Evolutionary conservation across 1,140 invertebrate genomes (phyloP).

Genomic region (Aphaenogaster ashmeadi): DNA sequence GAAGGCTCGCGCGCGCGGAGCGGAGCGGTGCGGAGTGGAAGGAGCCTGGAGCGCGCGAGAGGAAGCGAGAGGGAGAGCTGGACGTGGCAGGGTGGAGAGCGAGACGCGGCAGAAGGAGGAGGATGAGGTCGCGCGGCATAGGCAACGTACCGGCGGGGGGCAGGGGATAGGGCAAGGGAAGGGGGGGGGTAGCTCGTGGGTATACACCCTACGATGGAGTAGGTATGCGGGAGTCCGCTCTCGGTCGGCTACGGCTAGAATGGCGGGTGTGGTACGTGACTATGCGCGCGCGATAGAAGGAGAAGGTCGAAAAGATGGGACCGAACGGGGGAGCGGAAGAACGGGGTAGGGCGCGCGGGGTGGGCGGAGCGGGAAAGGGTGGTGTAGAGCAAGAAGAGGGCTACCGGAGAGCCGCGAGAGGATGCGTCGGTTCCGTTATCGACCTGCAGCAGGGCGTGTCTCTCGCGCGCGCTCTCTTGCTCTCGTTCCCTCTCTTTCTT

Average conservation of each 20-base stretch:
- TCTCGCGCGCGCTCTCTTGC: constrained; percentile 63
- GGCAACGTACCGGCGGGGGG: not conserved
- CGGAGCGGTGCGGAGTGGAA: not conserved
- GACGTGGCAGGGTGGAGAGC: not conserved
- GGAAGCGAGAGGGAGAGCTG: not conserved
- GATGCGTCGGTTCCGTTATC: constrained; percentile 79
- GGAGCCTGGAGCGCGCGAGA: constrained; percentile 4
- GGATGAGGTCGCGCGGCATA: constrained; percentile 19
- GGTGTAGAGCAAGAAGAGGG: constrained; percentile 74
- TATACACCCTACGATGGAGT: constrained; percentile 73
- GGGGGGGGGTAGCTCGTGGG: constrained; percentile 55
- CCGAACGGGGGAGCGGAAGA: constrained; percentile 1
- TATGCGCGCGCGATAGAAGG: constrained; percentile 70
- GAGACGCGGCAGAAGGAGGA: constrained; percentile 4
- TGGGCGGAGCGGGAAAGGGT: constrained; percentile 48
- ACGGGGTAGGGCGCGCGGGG: not conserved
- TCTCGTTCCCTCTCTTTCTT: constrained; percentile 56
- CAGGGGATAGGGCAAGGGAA: not conserved
- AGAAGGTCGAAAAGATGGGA: constrained; percentile 74
- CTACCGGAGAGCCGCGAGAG: constrained; percentile 77
- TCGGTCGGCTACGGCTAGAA: constrained; percentile 75
- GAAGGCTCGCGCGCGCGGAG: constrained; percentile 34
- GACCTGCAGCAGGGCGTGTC: constrained; percentile 79
- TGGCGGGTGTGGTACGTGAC: constrained; percentile 78
- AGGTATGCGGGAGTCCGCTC: constrained; percentile 73